Percentiles rank a stretch among this genome's conserved stretches.
Evolutionary conservation across 2,888 invertebrate genomes (phyloP).

Genomic region (Linhomoeus sp.): DNA sequence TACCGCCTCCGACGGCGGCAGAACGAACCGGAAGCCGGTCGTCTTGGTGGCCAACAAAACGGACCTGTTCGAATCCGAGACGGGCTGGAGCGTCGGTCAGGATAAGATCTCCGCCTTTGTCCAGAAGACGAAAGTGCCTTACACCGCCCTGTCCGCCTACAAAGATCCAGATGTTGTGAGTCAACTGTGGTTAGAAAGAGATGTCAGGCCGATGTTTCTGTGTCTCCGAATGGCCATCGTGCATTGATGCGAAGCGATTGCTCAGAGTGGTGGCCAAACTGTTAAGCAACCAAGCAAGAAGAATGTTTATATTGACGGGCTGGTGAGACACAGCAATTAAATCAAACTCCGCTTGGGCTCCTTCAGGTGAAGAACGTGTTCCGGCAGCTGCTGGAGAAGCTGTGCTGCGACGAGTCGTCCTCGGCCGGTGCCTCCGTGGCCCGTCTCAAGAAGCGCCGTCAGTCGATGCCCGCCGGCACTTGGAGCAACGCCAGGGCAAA

Average conservation of each 20-base stretch:
- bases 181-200: too few species aligned
- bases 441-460: conserved; percentile 8
- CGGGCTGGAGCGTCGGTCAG: conserved; percentile 3
- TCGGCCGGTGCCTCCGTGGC: too few species aligned
- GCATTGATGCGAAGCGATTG: too few species aligned
- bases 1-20: conserved; percentile 3
- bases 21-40: conserved; percentile 12
- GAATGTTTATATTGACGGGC: too few species aligned
- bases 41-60: conserved; percentile 18
- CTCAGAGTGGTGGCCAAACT: too few species aligned
- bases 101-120: not conserved
- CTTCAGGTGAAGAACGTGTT: conserved; percentile 13
- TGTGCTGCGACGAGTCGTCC: not conserved
- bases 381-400: conserved; percentile 9
- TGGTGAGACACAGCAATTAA: too few species aligned
- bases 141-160: not conserved
- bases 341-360: too few species aligned
- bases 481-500: too few species aligned
- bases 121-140: not conserved
- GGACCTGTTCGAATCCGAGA: conserved; percentile 7
- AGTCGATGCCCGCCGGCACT: conserved; percentile 9
- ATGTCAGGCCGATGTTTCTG: too few species aligned
- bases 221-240: too few species aligned
- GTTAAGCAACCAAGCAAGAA: too few species aligned
- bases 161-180: not conserved